A percentile compares a stretch with the other conserved stretches of the same genome.
Conservation (phyloP, 2,797 vertebrate genomes). For the Parambassis ranga region DNA sequence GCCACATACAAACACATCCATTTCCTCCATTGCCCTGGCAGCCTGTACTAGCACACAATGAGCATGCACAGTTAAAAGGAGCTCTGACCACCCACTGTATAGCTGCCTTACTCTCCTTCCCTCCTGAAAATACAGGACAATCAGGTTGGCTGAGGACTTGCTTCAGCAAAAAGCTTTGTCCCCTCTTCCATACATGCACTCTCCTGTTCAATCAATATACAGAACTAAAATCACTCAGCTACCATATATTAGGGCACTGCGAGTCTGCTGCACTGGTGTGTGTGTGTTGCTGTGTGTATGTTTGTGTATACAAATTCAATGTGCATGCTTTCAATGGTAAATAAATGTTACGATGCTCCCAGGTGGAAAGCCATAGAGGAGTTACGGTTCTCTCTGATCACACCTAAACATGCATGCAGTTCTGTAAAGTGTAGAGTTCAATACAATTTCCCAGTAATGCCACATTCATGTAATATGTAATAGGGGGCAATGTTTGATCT, state of each 20-base stretch:
- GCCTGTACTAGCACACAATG: neutral
- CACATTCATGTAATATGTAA: neutral
- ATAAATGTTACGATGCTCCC: constrained; percentile 7
- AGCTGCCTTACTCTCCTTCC: neutral
- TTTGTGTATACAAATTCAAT: neutral
- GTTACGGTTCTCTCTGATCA: constrained; percentile 4
- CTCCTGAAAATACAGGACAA: neutral
- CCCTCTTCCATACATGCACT: neutral
- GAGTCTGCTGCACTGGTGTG: no score
- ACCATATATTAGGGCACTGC: neutral
- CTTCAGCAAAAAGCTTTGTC: constrained; percentile 12
- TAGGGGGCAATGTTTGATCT: neutral
- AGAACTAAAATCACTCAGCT: neutral
- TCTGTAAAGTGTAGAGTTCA: neutral
- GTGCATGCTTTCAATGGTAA: neutral
- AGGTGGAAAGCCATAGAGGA: neutral
- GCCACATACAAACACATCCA: no score
- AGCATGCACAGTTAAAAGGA: neutral
- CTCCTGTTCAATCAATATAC: neutral
- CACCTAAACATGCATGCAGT: no score
- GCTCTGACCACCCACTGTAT: neutral
- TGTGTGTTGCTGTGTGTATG: no score
- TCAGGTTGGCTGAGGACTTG: neutral
- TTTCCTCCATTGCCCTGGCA: no score
- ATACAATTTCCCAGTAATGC: neutral